Evolutionary conservation across 92 coral and sea anemone genomes (phyloP).

Genomic region (Diadumene lineata): DNA sequence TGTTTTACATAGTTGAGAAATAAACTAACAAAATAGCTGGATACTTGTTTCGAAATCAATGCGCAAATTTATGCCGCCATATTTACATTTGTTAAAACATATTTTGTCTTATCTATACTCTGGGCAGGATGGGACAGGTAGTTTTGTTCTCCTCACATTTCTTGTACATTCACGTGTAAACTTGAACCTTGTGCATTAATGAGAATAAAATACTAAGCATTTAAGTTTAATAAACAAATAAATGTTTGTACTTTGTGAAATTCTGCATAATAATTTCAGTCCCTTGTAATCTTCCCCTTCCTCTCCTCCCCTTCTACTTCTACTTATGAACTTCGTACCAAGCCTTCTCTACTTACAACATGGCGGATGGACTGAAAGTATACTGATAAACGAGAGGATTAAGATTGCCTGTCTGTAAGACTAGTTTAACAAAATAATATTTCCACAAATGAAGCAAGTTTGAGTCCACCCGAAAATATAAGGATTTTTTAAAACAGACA

Average conservation of each 20-base stretch:
- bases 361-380: conserved; percentile 54
- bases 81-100: background rate
- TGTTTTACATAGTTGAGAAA: background rate
- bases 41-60: background rate
- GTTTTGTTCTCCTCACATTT: background rate
- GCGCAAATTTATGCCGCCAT: background rate
- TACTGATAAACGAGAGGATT: no score
- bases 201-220: no score
- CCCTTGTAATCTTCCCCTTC: conserved; percentile 23
- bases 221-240: no score
- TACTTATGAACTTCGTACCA: conserved; percentile 1
- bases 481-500: no score
- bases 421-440: no score
- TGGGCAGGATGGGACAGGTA: background rate
- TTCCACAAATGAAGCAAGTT: no score
- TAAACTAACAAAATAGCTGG: background rate
- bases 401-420: no score
- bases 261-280: background rate
- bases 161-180: no score
- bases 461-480: no score
- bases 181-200: no score
- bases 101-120: background rate
- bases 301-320: no score
- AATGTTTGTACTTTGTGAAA: background rate
- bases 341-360: conserved; percentile 31